Evolutionary conservation across 2,797 vertebrate species (phyloP).

Genomic region (Sebastes dallii): DNA sequence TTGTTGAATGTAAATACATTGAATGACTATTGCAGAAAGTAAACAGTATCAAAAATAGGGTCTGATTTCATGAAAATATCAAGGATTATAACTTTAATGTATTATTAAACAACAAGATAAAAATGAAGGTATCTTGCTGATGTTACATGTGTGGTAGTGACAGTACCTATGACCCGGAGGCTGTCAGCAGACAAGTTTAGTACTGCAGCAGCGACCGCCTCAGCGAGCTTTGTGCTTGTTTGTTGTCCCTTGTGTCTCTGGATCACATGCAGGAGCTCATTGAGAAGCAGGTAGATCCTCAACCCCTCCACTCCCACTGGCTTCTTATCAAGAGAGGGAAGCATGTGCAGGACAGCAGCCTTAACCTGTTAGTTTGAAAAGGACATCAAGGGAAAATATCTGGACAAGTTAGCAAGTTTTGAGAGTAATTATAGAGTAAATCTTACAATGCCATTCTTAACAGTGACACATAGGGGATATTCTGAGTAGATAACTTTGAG

Average conservation of each 20-base stretch:
- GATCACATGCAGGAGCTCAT: conserved; percentile 63
- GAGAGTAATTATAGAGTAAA: background rate
- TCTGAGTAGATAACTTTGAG: background rate
- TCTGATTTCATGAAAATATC: background rate
- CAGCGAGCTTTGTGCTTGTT: conserved; percentile 23
- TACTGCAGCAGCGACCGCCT: conserved; percentile 47
- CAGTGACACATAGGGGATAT: background rate
- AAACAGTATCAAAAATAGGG: background rate
- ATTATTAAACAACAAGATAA: background rate
- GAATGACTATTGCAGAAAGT: too few species aligned
- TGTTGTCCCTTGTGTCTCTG: background rate
- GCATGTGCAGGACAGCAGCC: conserved; percentile 45
- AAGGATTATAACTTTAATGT: background rate
- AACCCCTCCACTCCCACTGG: conserved; percentile 73
- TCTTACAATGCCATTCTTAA: background rate
- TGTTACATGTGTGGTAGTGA: background rate
- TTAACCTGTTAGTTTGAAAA: conserved; percentile 66
- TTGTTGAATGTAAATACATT: background rate
- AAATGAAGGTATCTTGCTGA: background rate
- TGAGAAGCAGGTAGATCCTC: conserved; percentile 81
- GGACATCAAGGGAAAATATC: background rate
- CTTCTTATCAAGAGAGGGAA: conserved; percentile 45
- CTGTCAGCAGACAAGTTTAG: conserved; percentile 47
- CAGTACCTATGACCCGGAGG: conserved; percentile 70
- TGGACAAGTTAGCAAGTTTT: background rate